These are phyloP conservation scores for Cheilosia soror DNA, from an alignment of 2,888 invertebrate species.

Conservation along the genomic window DNA sequence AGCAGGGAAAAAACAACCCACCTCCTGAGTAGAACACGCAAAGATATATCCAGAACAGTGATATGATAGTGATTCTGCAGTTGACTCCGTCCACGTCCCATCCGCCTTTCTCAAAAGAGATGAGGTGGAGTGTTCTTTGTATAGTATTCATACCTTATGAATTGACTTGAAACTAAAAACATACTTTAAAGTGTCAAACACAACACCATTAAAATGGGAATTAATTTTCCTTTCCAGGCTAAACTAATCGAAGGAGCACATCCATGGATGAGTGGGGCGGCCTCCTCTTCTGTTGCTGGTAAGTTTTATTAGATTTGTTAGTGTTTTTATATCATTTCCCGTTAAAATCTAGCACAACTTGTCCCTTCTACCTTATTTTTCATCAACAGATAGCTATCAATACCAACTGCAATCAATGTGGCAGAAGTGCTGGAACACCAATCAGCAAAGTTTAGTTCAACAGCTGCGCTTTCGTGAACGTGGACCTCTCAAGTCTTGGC, in stretches of 20 bases:
- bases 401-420: constrained; percentile 97
- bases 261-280: constrained; percentile 82
- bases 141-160: too few species aligned
- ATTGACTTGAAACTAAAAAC: too few species aligned
- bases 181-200: too few species aligned
- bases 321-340: constrained; percentile 10
- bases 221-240: constrained; percentile 78
- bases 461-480: constrained; percentile 95
- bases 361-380: constrained; percentile 27
- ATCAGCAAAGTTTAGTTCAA: constrained; percentile 94
- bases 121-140: too few species aligned
- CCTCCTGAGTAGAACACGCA: too few species aligned
- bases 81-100: too few species aligned
- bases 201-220: neutral
- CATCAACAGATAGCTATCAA: constrained; percentile 94
- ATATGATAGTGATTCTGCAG: too few species aligned
- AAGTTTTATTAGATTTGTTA: constrained; percentile 76
- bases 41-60: too few species aligned
- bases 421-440: constrained; percentile 98
- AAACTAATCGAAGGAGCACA: constrained; percentile 83
- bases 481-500: constrained; percentile 96
- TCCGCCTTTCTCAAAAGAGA: too few species aligned
- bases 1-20: too few species aligned
- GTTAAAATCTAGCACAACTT: constrained; percentile 34
- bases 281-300: constrained; percentile 83